Evolutionary conservation across 2,888 invertebrate genomes (phyloP), one percentile per base, ranked within the genome.

Genomic region (Caenorhabditis auriculariae): DNA sequence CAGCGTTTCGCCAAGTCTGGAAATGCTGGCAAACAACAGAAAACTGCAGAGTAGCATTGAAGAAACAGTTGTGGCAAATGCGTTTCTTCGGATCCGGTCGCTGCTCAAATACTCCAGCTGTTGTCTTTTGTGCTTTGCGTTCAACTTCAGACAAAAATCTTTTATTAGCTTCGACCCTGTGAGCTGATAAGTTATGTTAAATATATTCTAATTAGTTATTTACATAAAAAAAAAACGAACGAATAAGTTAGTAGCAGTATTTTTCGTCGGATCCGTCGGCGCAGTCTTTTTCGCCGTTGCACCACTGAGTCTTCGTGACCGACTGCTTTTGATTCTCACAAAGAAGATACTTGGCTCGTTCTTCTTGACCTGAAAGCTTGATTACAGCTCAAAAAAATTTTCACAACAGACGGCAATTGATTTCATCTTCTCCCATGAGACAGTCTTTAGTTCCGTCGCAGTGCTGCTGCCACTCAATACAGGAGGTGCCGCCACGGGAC

Each of bases 261-360:
- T 74, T 73, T 57, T 79, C 79, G 54, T 79, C 79, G 1, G 72
- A 71, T 24, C 75, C 77, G 54, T 80, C 80, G 0, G 73, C 67
- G 60, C 79, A 80, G 52, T 80, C 68, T 3, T 56, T 55, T 23
- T 54, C 57, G 19, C 79, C 79, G 60, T 80, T 74, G 58, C 80
- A 80, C 80, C 80, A 80, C 46, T 80, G 66, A 6, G 60, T 52
- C 28, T 70, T 70, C n/a, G 65, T 54, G 21, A 80, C 78, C 7
- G 72, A 74, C 63, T 80, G 75, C 60, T 79, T 79, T 56, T 80
- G 80, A 56, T 80, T 77, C 56, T 80, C 80, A 55, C 80, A 80
- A 3, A 77, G 60, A 6, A 80, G 55, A 51, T 77, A 77, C 44
- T 76, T 74, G 23, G 64, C 63, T 21, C 41, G 39, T 42, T 65